Base-by-base conservation (phyloP, 1,140 invertebrate genomes). In the Tribolium castaneum region DNA sequence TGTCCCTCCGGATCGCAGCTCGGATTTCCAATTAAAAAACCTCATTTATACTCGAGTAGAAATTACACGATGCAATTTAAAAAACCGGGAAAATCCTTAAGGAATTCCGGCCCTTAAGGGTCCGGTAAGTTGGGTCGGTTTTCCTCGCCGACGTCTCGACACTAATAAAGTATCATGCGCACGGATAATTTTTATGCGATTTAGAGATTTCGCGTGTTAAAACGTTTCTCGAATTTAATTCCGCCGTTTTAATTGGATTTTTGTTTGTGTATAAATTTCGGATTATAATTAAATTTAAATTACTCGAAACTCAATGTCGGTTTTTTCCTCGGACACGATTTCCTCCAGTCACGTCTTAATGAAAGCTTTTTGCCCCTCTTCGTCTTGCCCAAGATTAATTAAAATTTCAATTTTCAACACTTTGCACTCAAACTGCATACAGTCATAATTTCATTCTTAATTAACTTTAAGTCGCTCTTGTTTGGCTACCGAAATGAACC, bases 111-210 rank as follows among this genome's bases (percentile, higher is more conserved):
- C 52, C 76, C 78, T 76, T 80, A 78, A 73, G 54, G n/a, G 45
- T 19, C 5, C 50, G n/a, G 66, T 34, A 52, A 54, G 39, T 75
- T 75, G 50, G 54, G 73, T 59, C 54, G 52, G 19, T 59, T 59
- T 56, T 75, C 73, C 73, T 22, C 73, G n/a, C 13, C 30, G 6
- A 35, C 51, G 54, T 72, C 75, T 30, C 49, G 39, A 54, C 72
- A 77, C 79, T 82, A 83, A 83, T 84, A 83, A 82, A 84, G 80
- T 83, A 83, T 84, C 80, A 83, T 75, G 82, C 80, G 83, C 83
- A 84, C 83, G 83, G 79, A 83, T 84, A 83, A 84, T 84, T 84
- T 84, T 84, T 84, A 84, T 84, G 81, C 83, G 83, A 84, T 84
- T 84, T 82, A 50, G 71, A 83, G 81, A 83, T 84, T 80, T 83